Evolutionary conservation across 1,140 invertebrate genomes (phyloP).

Genomic region (Glomeris maerens): DNA sequence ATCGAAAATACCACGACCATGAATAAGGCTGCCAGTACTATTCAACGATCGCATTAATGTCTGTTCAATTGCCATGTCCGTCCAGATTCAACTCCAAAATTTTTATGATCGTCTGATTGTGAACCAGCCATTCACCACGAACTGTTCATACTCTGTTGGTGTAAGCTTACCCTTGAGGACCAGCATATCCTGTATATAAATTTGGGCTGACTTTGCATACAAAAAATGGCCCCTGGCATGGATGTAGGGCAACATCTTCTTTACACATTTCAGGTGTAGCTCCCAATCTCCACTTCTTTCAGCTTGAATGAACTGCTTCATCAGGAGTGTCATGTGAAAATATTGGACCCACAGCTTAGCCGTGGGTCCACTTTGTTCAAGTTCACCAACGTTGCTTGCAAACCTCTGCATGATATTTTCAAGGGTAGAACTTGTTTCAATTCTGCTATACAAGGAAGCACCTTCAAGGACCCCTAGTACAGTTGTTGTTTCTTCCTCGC

Average conservation of each 20-base stretch:
- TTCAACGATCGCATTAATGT: no score
- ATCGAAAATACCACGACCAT: no score
- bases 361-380: neutral
- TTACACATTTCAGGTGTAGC: neutral
- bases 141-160: conserved; percentile 11
- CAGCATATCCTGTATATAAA: conserved; percentile 18
- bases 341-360: conserved; percentile 1
- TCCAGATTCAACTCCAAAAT: conserved; percentile 20
- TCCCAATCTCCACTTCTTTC: conserved; percentile 22
- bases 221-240: conserved; percentile 4
- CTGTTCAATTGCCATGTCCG: conserved; percentile 21
- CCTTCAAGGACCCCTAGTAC: no score
- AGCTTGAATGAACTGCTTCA: conserved; percentile 18
- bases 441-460: no score
- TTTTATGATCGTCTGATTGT: conserved; percentile 14
- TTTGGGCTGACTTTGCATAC: conserved; percentile 17
- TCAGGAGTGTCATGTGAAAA: conserved; percentile 7
- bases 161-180: conserved; percentile 7
- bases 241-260: neutral
- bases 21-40: no score
- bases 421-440: no score
- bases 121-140: conserved; percentile 6
- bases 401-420: no score
- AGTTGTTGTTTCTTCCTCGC: no score
- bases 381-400: neutral